These are phyloP conservation scores for Carterocephalus palaemon DNA, from an alignment of 2,888 invertebrate genomes.

Conservation along the genomic window DNA sequence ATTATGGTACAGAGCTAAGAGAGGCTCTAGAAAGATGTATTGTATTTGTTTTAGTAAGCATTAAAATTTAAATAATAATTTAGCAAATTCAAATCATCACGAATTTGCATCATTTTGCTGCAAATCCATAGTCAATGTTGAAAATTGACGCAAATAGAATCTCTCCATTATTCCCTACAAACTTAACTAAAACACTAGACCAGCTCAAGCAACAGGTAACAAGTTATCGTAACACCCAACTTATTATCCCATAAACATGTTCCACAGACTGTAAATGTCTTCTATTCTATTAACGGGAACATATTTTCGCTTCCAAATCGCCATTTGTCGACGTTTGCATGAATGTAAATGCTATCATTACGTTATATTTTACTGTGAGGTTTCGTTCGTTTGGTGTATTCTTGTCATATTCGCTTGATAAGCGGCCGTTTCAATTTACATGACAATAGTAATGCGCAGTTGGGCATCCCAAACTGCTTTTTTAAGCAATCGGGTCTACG, in stretches of 20 bases:
- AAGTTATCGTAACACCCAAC: background rate
- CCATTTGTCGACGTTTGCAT: slow-evolving; percentile 10
- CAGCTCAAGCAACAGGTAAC: slow-evolving; percentile 3
- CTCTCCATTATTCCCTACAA: too few relatives aligned
- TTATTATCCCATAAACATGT: slow-evolving; percentile 13
- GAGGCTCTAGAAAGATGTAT: too few relatives aligned
- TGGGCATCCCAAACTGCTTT: too few relatives aligned
- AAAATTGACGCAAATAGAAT: too few relatives aligned
- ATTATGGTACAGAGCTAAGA: too few relatives aligned
- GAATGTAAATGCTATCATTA: slow-evolving; percentile 7
- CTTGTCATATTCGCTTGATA: background rate
- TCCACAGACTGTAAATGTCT: slow-evolving; percentile 5
- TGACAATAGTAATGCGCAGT: too few relatives aligned
- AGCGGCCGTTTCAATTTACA: background rate
- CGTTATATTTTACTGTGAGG: background rate
- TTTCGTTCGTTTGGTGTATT: background rate
- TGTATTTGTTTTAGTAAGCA: too few relatives aligned
- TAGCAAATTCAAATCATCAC: too few relatives aligned
- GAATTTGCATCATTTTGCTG: too few relatives aligned
- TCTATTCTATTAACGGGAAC: slow-evolving; percentile 7
- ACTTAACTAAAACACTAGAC: background rate
- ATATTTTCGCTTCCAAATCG: slow-evolving; percentile 10
- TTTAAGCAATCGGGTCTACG: too few relatives aligned
- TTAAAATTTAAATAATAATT: too few relatives aligned
- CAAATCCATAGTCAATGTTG: too few relatives aligned